These are phyloP conservation scores for Papilio glaucus DNA, from an alignment of 1,140 invertebrate genomes.

Conservation along the genomic window DNA sequence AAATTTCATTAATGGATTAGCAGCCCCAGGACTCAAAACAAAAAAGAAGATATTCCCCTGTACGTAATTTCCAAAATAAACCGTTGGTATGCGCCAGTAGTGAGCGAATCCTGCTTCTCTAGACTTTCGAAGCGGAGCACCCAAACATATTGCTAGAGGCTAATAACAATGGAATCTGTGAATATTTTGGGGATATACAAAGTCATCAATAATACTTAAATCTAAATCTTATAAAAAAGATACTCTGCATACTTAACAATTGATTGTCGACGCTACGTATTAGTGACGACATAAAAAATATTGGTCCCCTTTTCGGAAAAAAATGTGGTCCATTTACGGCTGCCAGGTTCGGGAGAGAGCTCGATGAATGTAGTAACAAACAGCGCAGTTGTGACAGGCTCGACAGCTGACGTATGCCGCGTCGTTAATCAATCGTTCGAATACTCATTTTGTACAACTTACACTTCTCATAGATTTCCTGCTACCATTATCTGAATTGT, in stretches of 20 bases:
- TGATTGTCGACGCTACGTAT: neutral
- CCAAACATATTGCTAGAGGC: neutral
- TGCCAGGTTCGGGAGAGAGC: slow-evolving; percentile 62
- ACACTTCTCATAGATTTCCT: slow-evolving; percentile 1
- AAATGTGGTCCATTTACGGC: slow-evolving; percentile 70
- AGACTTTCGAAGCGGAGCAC: neutral
- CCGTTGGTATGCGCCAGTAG: neutral
- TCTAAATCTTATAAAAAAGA: slow-evolving; percentile 17
- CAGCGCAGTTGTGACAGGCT: slow-evolving; percentile 74
- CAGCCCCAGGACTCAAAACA: no score
- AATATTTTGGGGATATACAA: slow-evolving; percentile 1
- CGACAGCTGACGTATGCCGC: slow-evolving; percentile 77
- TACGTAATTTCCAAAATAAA: neutral
- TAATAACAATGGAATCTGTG: slow-evolving; percentile 22
- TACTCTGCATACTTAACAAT: slow-evolving; percentile 12
- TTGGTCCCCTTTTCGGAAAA: slow-evolving; percentile 65
- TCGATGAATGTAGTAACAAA: slow-evolving; percentile 76
- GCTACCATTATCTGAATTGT: slow-evolving; percentile 45
- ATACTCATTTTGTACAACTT: slow-evolving; percentile 57
- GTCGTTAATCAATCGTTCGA: slow-evolving; percentile 75
- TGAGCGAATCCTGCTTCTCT: neutral
- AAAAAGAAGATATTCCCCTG: neutral
- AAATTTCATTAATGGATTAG: no score
- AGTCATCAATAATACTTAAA: slow-evolving; percentile 24
- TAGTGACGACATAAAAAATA: slow-evolving; percentile 52